These are phyloP conservation scores for Sebastes vulpes DNA, from an alignment of 2,797 vertebrate genomes.

Conservation along the genomic window DNA sequence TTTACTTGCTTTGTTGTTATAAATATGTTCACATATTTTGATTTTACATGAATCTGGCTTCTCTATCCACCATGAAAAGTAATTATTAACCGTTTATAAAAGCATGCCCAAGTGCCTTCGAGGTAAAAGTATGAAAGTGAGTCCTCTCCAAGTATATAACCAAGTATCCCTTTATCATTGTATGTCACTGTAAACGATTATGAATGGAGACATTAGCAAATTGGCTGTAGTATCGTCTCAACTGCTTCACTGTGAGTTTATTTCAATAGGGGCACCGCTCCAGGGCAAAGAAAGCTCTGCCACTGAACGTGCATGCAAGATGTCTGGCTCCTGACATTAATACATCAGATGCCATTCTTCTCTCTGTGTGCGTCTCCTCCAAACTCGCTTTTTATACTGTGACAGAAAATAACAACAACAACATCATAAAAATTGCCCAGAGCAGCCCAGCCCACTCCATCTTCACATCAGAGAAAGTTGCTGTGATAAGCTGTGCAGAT, in stretches of 20 bases:
- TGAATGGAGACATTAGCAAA: slow-evolving; percentile 15
- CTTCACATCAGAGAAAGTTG: slow-evolving; percentile 71
- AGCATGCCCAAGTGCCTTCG: not conserved
- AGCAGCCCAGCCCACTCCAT: slow-evolving; percentile 55
- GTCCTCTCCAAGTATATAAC: not conserved
- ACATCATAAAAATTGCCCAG: slow-evolving; percentile 41
- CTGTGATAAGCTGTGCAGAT: slow-evolving; percentile 83
- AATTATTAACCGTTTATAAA: not conserved
- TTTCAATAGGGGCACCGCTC: slow-evolving; percentile 10
- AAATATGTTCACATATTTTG: slow-evolving; percentile 1
- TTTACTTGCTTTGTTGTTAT: slow-evolving; percentile 25
- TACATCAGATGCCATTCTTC: slow-evolving; percentile 14
- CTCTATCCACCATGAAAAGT: not conserved
- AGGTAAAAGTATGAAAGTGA: not conserved
- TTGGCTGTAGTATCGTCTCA: slow-evolving; percentile 11
- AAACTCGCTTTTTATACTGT: slow-evolving; percentile 9
- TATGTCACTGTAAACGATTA: not conserved
- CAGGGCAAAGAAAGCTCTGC: slow-evolving; percentile 1
- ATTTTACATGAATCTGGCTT: not conserved
- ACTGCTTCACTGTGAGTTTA: not conserved
- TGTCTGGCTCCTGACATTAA: slow-evolving; percentile 30
- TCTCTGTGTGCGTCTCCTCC: slow-evolving; percentile 16
- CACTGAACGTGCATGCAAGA: slow-evolving; percentile 21
- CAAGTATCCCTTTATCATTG: not conserved
- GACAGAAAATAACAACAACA: slow-evolving; percentile 39